Evolutionary conservation across 2,797 vertebrate species (phyloP), one percentile per base, ranked within the genome.

Genomic region (Pogoniulus pusillus): DNA sequence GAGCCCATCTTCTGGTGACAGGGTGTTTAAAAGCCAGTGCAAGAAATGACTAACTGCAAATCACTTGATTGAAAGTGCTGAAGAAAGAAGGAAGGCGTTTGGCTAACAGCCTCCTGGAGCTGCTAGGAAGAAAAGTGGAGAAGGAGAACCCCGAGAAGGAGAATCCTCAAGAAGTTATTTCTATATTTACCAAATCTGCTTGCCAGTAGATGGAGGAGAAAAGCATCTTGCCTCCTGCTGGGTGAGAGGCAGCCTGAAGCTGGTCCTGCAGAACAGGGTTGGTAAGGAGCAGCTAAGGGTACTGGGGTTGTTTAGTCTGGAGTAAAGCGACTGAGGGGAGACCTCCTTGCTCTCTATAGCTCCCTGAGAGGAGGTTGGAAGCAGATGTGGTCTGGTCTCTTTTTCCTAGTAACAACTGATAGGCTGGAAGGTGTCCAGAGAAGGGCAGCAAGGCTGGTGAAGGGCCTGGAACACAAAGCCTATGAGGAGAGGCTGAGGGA

Each of bases 1-100:
- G 71, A 70, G 57, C 30, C 64, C 14, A 24, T 58, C n/a, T 66
- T 87, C 60, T 68, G 32, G 71, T 84, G 92, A 76, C 12, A 30
- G 63, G 2, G 4, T 68, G 64, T 39, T 94, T 94, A 41, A 89
- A 89, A 93, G 87, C 65, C 68, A 82, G 90, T 69, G 76, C 68
- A 47, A 94, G 73, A 91, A 73, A 79, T 93, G 74, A 92, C 85
- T 92, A 89, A 88, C 54, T 64, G 82, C 91, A 92, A 91, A 64
- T 47, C 74, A 18, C 71, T 93, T 41, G 37, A 64, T 85, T 87
- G 79, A 71, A 87, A 90, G 34, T 29, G 64, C 68, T 88, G 80
- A 94, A 73, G 81, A 82, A 92, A 71, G 93, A 47, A 77, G 74
- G 89, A 91, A 93, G 39, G 34, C 34, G 0, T 92, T 95, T 88